A percentile compares a stretch with the other conserved stretches of the same genome.
These are phyloP conservation scores for Anolis carolinensis DNA, from an alignment of 2,113 vertebrate species.

Conservation along the genomic window DNA sequence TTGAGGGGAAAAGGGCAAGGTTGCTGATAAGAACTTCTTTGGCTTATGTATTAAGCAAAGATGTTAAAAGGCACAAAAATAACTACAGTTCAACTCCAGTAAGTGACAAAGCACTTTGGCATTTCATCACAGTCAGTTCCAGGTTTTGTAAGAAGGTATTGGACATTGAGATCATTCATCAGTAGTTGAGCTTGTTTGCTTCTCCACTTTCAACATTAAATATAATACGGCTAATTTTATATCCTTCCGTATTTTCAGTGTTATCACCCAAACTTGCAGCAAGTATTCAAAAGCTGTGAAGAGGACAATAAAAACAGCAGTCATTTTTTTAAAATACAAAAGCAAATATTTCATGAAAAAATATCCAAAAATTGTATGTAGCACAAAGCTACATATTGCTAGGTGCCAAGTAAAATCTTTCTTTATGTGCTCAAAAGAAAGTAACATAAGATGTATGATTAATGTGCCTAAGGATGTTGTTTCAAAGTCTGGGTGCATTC, in stretches of 20 bases:
- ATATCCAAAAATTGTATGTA: neutral
- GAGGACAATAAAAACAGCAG: neutral
- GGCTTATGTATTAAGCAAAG: too few relatives aligned
- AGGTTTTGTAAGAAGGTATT: neutral
- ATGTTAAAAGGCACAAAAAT: too few relatives aligned
- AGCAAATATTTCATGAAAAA: neutral
- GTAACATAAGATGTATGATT: neutral
- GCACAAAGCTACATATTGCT: neutral
- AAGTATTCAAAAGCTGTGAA: neutral
- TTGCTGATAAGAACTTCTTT: neutral
- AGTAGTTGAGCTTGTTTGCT: neutral
- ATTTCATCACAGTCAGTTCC: neutral
- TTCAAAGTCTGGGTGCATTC: neutral
- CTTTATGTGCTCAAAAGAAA: neutral
- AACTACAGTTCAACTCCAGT: too few relatives aligned
- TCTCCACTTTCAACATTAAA: neutral
- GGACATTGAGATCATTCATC: neutral
- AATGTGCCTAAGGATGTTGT: neutral
- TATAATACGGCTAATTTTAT: neutral
- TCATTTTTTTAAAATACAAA: too few relatives aligned
- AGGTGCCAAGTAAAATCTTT: too few relatives aligned
- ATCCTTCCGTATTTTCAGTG: neutral
- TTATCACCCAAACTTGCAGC: neutral
- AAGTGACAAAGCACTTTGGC: neutral
- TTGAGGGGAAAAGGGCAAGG: too few relatives aligned